Evolutionary conservation across 2,797 vertebrate species (phyloP).

Genomic region (Percopsis omiscomaycus): DNA sequence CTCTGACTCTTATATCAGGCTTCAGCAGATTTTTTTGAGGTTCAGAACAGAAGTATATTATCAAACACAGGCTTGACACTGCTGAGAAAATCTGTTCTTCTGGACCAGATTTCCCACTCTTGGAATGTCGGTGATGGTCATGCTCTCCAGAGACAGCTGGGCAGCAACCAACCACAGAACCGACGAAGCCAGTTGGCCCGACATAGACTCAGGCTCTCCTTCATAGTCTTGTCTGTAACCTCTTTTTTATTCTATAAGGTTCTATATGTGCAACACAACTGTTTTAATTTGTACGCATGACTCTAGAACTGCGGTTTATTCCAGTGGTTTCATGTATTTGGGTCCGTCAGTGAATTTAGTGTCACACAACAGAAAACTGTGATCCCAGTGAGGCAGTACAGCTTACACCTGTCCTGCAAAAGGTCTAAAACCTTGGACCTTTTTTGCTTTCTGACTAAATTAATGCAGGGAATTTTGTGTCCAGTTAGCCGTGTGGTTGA

Average conservation of each 20-base stretch:
- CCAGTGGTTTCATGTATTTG: conserved; percentile 23
- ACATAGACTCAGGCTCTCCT: conserved; percentile 12
- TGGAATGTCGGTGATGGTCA: conserved; percentile 26
- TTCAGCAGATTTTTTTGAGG: background rate
- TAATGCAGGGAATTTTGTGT: too few species aligned
- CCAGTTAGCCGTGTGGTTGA: too few species aligned
- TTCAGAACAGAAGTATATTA: conserved; percentile 12
- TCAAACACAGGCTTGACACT: conserved; percentile 39
- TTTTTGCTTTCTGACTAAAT: conserved; percentile 13
- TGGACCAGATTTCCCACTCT: conserved; percentile 6
- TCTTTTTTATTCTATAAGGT: conserved; percentile 33
- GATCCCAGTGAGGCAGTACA: too few species aligned
- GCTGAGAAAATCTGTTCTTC: conserved; percentile 12
- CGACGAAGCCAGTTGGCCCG: conserved; percentile 27
- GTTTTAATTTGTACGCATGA: conserved; percentile 9
- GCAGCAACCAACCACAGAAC: conserved; percentile 10
- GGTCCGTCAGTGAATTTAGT: conserved; percentile 18
- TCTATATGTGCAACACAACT: conserved; percentile 39
- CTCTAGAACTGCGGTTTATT: conserved; percentile 39
- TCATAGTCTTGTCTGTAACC: conserved; percentile 23
- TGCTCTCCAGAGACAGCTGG: conserved; percentile 3
- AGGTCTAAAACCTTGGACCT: background rate
- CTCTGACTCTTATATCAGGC: conserved; percentile 22
- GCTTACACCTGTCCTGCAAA: too few species aligned
- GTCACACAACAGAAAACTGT: conserved; percentile 16